phyloP scores from a whole-genome alignment of 1,140 invertebrate species.

The Ridgeia piscesae region DNA sequence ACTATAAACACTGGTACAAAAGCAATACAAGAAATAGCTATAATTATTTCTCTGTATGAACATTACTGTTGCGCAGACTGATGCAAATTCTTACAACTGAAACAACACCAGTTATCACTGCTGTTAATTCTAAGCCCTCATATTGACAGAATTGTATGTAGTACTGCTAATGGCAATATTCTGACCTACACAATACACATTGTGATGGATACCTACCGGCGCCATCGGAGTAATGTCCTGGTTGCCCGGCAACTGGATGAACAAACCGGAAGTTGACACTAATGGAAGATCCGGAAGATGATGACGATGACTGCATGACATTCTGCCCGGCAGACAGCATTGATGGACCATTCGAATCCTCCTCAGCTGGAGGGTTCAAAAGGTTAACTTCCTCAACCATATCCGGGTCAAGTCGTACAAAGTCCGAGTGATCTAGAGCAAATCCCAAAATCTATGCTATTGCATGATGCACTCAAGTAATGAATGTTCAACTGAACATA shows the following conservation, averaged over 20 bases:
- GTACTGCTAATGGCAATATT: not conserved
- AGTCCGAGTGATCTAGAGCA: conserved; percentile 16
- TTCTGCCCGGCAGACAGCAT: not conserved
- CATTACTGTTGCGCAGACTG: not conserved
- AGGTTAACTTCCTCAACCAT: conserved; percentile 5
- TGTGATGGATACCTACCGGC: not conserved
- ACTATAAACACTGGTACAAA: too few species aligned
- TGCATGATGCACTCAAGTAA: not conserved
- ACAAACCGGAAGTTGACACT: not conserved
- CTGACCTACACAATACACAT: not conserved
- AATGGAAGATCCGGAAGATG: not conserved
- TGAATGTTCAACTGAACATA: not conserved
- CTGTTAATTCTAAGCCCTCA: not conserved
- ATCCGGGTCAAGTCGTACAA: conserved; percentile 7
- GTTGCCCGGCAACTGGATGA: not conserved
- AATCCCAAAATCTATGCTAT: not conserved
- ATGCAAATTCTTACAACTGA: not conserved
- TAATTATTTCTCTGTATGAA: not conserved
- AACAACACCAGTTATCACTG: not conserved
- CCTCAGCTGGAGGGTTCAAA: not conserved
- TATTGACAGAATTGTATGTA: not conserved
- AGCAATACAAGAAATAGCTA: not conserved
- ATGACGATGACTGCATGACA: not conserved
- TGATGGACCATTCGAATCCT: not conserved
- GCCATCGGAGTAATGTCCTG: not conserved